phyloP scores from a whole-genome alignment of 2,113 vertebrate species.

The Nettapus auritus region DNA sequence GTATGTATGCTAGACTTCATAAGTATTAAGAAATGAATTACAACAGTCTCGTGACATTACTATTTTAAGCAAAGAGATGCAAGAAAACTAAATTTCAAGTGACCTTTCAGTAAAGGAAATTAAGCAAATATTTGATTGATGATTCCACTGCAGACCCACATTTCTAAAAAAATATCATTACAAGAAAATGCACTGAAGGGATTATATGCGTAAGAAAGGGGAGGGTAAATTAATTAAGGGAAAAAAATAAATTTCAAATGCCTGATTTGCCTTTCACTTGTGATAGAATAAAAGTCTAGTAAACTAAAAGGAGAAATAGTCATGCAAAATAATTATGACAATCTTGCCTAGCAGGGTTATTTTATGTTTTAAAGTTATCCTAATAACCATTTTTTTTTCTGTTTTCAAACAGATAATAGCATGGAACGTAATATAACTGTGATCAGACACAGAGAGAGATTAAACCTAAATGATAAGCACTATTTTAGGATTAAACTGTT shows the following conservation, averaged over 20 bases:
- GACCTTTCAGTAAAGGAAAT: background rate
- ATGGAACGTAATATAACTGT: background rate
- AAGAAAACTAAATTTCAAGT: background rate
- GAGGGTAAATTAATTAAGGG: background rate
- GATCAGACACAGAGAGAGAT: background rate
- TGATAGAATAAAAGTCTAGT: background rate
- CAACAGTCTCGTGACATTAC: background rate
- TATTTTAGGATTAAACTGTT: background rate
- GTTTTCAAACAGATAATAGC: background rate
- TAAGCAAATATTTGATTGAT: background rate
- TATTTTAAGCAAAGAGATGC: background rate
- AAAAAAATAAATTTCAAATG: background rate
- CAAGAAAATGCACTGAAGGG: background rate
- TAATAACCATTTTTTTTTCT: background rate
- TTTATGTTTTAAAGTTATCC: background rate
- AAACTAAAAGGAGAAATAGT: background rate
- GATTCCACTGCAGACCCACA: background rate
- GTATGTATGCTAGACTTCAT: background rate
- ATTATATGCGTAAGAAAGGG: background rate
- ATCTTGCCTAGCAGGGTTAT: background rate
- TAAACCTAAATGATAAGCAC: background rate
- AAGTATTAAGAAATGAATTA: background rate
- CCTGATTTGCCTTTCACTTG: background rate
- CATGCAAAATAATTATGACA: background rate
- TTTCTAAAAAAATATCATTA: background rate